Conservation (phyloP, 2,113 vertebrate species). For the Callipepla squamata region DNA sequence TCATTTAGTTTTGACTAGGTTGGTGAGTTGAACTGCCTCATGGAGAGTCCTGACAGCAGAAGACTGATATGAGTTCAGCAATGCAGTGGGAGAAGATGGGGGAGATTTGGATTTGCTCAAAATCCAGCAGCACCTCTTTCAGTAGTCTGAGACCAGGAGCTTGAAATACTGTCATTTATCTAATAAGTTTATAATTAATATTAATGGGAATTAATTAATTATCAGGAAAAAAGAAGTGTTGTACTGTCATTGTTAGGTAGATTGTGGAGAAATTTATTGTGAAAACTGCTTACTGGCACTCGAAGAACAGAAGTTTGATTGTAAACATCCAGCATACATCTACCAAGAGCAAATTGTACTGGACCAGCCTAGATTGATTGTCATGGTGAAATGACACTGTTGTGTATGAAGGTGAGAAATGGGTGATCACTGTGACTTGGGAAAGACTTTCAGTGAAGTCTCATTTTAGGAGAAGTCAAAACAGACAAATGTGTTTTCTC, state of each 20-base stretch:
- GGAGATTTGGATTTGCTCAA: not conserved
- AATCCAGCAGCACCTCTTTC: not conserved
- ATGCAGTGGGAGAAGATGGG: not conserved
- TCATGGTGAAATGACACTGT: not conserved
- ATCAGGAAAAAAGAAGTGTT: not conserved
- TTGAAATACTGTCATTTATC: not conserved
- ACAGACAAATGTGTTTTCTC: not conserved
- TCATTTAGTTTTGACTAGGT: not conserved
- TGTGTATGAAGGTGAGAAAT: not conserved
- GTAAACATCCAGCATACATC: not conserved
- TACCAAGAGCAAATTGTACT: not conserved
- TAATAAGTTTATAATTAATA: not conserved
- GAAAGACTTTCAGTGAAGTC: not conserved
- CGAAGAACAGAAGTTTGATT: not conserved
- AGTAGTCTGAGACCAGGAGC: not conserved
- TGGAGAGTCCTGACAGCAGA: not conserved
- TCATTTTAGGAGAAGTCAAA: not conserved
- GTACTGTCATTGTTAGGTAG: not conserved
- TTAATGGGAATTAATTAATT: accelerated
- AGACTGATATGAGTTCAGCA: not conserved
- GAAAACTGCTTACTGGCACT: not conserved
- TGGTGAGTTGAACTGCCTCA: not conserved
- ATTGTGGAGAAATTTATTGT: not conserved
- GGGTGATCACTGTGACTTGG: not conserved
- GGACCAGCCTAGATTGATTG: not conserved